A percentile compares a stretch with the other conserved stretches of the same genome.
These are phyloP conservation scores for Crotalus horridus DNA, from an alignment of 2,113 vertebrate species.

Conservation along the genomic window DNA sequence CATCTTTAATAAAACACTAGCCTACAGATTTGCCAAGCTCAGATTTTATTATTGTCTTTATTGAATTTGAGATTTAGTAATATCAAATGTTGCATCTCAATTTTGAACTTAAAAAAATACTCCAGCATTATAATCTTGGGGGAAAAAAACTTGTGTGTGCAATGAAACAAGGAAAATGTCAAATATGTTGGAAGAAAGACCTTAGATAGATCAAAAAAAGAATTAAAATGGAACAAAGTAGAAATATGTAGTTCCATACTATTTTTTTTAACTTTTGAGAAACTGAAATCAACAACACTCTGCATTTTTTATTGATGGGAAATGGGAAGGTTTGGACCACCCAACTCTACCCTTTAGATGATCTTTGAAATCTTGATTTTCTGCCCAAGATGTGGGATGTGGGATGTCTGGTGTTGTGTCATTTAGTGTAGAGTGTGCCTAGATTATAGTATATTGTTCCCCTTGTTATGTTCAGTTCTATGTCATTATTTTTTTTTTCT, in stretches of 20 bases:
- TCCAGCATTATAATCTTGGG: background rate
- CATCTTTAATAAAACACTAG: background rate
- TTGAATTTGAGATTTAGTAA: background rate
- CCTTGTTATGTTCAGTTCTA: background rate
- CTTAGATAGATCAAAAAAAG: accelerated
- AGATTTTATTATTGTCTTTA: background rate
- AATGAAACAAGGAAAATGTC: background rate
- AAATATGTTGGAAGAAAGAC: background rate
- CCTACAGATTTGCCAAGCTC: background rate
- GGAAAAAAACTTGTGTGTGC: background rate
- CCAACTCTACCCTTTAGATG: background rate
- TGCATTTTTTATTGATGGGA: background rate
- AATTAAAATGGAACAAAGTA: background rate
- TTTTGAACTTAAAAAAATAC: background rate
- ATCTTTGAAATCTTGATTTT: background rate
- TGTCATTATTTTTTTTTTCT: background rate
- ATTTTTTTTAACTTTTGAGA: background rate
- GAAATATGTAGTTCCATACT: background rate
- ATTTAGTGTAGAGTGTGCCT: background rate
- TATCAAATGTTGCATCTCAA: background rate
- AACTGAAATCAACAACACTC: accelerated
- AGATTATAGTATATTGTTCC: background rate
- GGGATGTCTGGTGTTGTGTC: background rate
- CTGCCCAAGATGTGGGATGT: background rate
- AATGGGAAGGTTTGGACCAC: background rate